phyloP scores from a whole-genome alignment of 2,113 vertebrate genomes.

The Tenebrosternarchus preto region DNA sequence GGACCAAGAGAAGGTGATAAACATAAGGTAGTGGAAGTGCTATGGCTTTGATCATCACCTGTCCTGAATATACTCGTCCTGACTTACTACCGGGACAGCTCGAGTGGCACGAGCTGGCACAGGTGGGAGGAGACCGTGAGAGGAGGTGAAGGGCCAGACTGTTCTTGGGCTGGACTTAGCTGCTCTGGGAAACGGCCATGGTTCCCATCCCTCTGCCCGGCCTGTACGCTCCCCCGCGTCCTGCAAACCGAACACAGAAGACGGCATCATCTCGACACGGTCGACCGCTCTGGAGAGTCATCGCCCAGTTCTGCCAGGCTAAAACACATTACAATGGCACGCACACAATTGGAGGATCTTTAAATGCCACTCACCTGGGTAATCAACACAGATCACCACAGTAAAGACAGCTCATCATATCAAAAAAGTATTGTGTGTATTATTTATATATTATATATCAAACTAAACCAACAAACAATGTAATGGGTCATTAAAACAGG shows the following conservation, averaged over 20 bases:
- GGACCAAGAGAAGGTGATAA: conserved; percentile 33
- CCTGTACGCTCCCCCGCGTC: conserved; percentile 51
- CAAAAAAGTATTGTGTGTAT: not conserved
- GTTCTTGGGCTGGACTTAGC: conserved; percentile 38
- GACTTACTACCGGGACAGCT: conserved; percentile 30
- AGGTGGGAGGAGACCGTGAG: not conserved
- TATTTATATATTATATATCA: too few relatives aligned
- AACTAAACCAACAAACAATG: too few relatives aligned
- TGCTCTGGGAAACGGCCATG: conserved; percentile 41
- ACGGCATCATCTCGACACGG: not conserved
- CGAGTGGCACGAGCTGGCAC: conserved; percentile 24
- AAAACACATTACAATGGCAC: not conserved
- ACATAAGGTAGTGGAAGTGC: conserved; percentile 29
- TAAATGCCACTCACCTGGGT: conserved; percentile 27
- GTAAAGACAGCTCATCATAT: conserved; percentile 8
- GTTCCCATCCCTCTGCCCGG: conserved; percentile 45
- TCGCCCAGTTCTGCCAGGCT: not conserved
- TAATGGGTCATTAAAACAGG: too few relatives aligned
- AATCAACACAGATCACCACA: too few relatives aligned
- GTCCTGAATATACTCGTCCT: conserved; percentile 13
- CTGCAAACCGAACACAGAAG: conserved; percentile 51
- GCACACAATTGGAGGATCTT: not conserved
- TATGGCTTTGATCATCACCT: not conserved
- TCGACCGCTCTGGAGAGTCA: too few relatives aligned
- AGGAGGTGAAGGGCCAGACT: not conserved